Conservation (phyloP, 2,797 vertebrate genomes). For the Lagodon rhomboides region DNA sequence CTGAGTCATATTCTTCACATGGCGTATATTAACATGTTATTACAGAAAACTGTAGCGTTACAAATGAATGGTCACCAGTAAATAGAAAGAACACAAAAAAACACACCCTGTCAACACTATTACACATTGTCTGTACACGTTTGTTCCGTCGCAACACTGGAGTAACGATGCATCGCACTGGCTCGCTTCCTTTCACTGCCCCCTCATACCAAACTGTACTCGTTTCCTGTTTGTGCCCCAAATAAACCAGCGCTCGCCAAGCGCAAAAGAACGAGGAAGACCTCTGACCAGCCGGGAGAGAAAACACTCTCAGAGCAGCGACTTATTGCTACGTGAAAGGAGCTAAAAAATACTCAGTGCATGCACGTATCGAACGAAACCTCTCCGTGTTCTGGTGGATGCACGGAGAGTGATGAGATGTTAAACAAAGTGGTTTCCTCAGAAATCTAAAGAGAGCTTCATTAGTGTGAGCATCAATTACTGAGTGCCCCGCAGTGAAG, state of each 20-base stretch:
- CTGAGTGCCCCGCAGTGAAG: background rate
- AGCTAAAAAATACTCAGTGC: conserved; percentile 27
- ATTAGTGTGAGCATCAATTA: conserved; percentile 18
- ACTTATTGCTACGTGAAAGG: conserved; percentile 49
- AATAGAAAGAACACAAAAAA: conserved; percentile 32
- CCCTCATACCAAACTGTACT: conserved; percentile 30
- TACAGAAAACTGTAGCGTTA: conserved; percentile 11
- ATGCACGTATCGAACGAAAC: background rate
- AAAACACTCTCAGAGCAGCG: conserved; percentile 27
- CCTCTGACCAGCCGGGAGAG: conserved; percentile 34
- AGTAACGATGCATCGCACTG: conserved; percentile 15
- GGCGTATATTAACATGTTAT: conserved; percentile 24
- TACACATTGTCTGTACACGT: conserved; percentile 35
- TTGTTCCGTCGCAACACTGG: conserved; percentile 38
- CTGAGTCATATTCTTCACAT: background rate
- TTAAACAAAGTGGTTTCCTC: conserved; percentile 12
- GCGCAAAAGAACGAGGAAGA: conserved; percentile 31
- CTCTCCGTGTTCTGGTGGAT: background rate
- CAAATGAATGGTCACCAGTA: conserved; percentile 16
- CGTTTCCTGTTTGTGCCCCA: conserved; percentile 54
- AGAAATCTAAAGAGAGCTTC: conserved; percentile 18
- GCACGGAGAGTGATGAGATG: conserved; percentile 11
- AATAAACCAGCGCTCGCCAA: conserved; percentile 40
- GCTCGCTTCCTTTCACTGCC: background rate
- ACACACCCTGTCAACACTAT: conserved; percentile 32